phyloP scores from a whole-genome alignment of 2,888 invertebrate species.

The Panorpa germanica region DNA sequence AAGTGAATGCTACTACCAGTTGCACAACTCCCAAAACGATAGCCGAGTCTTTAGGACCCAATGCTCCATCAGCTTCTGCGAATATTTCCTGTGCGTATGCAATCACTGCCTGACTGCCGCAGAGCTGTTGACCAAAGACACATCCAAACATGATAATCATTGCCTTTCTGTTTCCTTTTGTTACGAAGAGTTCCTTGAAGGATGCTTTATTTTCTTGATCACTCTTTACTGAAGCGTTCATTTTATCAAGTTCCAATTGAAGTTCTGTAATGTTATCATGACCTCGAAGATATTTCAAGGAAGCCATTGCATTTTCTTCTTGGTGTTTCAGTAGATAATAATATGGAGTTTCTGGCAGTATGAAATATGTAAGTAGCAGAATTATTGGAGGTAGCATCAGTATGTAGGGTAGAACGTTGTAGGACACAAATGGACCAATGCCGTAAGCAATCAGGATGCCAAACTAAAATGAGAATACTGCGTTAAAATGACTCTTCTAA shows the following conservation, averaged over 20 bases:
- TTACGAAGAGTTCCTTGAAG: constrained; percentile 29
- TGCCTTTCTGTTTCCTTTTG: constrained; percentile 32
- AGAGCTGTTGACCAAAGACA: constrained; percentile 40
- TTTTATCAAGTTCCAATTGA: constrained; percentile 33
- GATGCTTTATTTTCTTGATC: constrained; percentile 30
- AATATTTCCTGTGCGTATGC: constrained; percentile 42
- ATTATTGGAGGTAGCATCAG: constrained; percentile 33
- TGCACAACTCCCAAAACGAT: constrained; percentile 33
- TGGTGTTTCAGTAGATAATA: constrained; percentile 29
- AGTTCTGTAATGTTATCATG: constrained; percentile 29
- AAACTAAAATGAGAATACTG: no score
- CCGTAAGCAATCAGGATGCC: constrained; percentile 39
- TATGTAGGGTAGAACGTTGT: constrained; percentile 32
- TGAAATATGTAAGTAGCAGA: constrained; percentile 32
- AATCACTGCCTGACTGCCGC: constrained; percentile 37
- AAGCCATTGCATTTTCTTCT: constrained; percentile 30
- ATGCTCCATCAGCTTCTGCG: constrained; percentile 27
- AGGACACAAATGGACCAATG: constrained; percentile 36
- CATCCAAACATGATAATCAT: constrained; percentile 36
- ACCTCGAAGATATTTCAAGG: constrained; percentile 35
- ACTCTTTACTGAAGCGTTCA: constrained; percentile 36
- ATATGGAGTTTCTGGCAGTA: constrained; percentile 48
- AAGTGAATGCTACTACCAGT: constrained; percentile 31
- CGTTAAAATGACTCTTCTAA: no score
- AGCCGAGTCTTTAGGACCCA: constrained; percentile 29